Evolutionary conservation across 2,888 invertebrate species (phyloP).

Genomic region (Platynereis dumerilii): DNA sequence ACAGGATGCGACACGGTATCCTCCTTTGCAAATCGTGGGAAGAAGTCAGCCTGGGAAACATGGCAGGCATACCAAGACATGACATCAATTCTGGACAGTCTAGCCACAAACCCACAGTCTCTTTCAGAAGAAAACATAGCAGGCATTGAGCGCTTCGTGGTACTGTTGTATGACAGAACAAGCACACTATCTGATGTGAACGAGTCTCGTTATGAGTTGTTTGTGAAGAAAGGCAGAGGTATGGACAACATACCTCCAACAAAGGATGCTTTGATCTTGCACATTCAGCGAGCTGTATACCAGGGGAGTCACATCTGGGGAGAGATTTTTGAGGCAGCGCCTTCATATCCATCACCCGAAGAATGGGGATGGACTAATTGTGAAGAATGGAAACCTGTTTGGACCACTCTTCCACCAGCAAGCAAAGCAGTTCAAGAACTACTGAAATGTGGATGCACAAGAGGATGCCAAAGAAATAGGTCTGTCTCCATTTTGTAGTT

Average conservation of each 20-base stretch:
- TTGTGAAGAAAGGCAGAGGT: not conserved
- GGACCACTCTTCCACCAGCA: no score
- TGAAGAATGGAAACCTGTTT: no score
- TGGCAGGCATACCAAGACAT: constrained; percentile 9
- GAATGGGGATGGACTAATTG: no score
- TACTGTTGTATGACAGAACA: not conserved
- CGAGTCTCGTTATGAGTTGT: constrained; percentile 4
- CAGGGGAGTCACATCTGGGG: constrained; percentile 7
- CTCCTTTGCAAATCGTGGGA: constrained; percentile 4
- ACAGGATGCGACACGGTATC: constrained; percentile 14
- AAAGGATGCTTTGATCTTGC: not conserved
- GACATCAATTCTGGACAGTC: not conserved
- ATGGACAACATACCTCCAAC: not conserved
- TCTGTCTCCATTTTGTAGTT: no score
- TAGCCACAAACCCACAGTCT: not conserved
- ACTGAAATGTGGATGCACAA: no score
- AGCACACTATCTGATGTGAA: not conserved
- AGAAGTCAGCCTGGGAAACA: constrained; percentile 12
- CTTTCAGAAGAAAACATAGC: not conserved
- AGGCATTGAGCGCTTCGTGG: not conserved
- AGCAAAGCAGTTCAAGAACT: no score
- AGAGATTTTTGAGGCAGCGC: no score
- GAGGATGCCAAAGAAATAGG: no score
- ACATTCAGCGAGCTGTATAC: constrained; percentile 5
- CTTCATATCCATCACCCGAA: no score